A percentile compares a stretch with the other conserved stretches of the same genome.
Conservation (phyloP, 2,113 vertebrate species). For the Dinomys branickii region DNA sequence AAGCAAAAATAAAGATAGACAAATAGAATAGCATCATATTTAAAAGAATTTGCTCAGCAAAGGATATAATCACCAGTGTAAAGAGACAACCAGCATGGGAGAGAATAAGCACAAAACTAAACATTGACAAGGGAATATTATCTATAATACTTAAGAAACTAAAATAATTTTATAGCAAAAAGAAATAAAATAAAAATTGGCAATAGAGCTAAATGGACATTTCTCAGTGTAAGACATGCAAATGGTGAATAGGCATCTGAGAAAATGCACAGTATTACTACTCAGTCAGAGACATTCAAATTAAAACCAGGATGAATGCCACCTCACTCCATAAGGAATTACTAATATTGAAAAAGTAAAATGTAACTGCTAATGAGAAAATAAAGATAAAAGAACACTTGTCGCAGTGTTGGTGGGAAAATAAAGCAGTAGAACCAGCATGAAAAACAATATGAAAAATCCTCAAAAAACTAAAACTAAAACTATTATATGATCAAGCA, state of each 20-base stretch:
- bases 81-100: neutral
- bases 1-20: neutral
- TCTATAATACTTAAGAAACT: neutral
- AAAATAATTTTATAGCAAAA: neutral
- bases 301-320: neutral
- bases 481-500: neutral
- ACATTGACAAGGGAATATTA: neutral
- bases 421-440: neutral
- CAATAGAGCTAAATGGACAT: neutral
- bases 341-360: neutral
- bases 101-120: neutral
- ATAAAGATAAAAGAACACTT: too few species aligned
- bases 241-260: too few species aligned
- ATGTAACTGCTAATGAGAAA: neutral
- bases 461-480: neutral
- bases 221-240: neutral
- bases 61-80: neutral
- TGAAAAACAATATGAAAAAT: neutral
- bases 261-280: neutral
- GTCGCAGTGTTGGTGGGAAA: too few species aligned
- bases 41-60: too few species aligned
- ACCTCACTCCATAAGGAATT: neutral
- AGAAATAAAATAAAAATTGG: neutral
- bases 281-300: neutral
- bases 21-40: neutral